Percentiles rank a stretch among this genome's conserved stretches.
Evolutionary conservation across 2,113 vertebrate genomes (phyloP).

Genomic region (Madoqua kirkii): DNA sequence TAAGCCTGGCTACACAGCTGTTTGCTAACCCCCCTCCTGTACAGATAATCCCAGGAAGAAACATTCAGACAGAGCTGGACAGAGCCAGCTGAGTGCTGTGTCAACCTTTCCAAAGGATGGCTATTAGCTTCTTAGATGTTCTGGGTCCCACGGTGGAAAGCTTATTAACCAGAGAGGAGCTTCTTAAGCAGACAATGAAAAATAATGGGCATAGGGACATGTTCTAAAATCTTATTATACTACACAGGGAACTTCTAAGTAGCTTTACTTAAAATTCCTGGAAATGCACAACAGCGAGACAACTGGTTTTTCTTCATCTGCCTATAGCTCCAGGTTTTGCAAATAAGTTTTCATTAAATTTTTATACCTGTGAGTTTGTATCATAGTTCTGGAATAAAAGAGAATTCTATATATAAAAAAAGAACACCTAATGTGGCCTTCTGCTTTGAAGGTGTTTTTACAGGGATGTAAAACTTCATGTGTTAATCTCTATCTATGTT

Average conservation of each 20-base stretch:
- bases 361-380: background rate
- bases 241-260: conserved; percentile 19
- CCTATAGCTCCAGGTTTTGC: background rate
- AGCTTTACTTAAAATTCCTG: conserved; percentile 57
- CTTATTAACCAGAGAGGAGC: conserved; percentile 41
- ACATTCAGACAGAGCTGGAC: background rate
- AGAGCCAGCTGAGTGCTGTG: background rate
- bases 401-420: background rate
- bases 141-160: conserved; percentile 14
- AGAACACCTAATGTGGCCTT: background rate
- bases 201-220: conserved; percentile 22
- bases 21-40: background rate
- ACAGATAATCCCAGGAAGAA: background rate
- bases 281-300: conserved; percentile 5
- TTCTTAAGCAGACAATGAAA: conserved; percentile 58
- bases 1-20: background rate
- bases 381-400: background rate
- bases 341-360: conserved; percentile 10
- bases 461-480: background rate
- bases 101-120: background rate
- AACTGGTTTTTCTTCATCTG: conserved; percentile 31
- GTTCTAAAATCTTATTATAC: conserved; percentile 56
- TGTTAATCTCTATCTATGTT: background rate
- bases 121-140: conserved; percentile 20
- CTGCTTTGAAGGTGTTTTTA: background rate